phyloP scores from a whole-genome alignment of 1,140 invertebrate genomes.

The Philopotamus ludificatus region DNA sequence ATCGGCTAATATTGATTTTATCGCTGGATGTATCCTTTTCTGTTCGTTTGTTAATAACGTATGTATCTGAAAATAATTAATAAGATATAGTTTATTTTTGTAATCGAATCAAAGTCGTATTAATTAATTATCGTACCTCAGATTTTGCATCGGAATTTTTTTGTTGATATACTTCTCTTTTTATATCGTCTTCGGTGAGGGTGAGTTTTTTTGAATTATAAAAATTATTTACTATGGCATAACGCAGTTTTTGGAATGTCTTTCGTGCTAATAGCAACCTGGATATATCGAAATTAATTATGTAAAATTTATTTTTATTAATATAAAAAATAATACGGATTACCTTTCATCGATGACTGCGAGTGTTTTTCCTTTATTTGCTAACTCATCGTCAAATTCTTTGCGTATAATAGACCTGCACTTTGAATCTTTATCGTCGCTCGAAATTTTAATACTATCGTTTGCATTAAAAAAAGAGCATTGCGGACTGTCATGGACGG shows the following conservation, averaged over 20 bases:
- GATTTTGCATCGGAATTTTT: slow-evolving; percentile 46
- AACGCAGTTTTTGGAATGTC: slow-evolving; percentile 70
- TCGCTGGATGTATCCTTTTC: slow-evolving; percentile 68
- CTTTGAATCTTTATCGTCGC: no score
- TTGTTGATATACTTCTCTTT: slow-evolving; percentile 48
- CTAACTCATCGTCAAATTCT: slow-evolving; percentile 7
- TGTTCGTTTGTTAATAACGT: slow-evolving; percentile 54
- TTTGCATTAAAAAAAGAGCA: no score
- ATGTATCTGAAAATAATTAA: slow-evolving; percentile 44
- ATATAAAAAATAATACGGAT: not conserved
- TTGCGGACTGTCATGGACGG: no score
- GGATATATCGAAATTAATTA: slow-evolving; percentile 33
- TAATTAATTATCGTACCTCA: no score
- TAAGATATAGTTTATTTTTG: slow-evolving; percentile 29
- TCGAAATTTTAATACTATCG: no score
- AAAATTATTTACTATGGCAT: slow-evolving; percentile 66
- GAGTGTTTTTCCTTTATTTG: not conserved
- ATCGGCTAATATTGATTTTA: slow-evolving; percentile 67
- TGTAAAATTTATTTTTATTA: not conserved
- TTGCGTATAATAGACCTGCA: slow-evolving; percentile 1
- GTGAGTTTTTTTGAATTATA: slow-evolving; percentile 65
- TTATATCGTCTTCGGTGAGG: slow-evolving; percentile 51
- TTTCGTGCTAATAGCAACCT: slow-evolving; percentile 62
- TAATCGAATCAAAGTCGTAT: slow-evolving; percentile 47
- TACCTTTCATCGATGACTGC: slow-evolving; percentile 10